phyloP scores from a whole-genome alignment of 2,113 vertebrate genomes.

The Bettongia penicillata region DNA sequence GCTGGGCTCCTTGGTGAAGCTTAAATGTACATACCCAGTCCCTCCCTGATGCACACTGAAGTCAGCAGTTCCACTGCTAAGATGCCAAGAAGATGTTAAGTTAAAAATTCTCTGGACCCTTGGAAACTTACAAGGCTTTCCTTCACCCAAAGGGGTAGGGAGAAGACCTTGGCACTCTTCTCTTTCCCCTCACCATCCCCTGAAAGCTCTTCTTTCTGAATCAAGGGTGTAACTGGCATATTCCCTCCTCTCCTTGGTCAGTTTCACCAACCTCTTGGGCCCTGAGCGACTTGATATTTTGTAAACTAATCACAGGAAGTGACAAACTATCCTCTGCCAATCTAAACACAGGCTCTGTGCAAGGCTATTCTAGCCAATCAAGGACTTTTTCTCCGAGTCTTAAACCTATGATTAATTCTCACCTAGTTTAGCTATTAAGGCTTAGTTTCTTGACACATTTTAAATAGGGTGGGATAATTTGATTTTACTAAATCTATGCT shows the following conservation, averaged over 20 bases:
- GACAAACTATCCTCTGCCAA: background rate
- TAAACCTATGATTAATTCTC: background rate
- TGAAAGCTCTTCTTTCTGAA: background rate
- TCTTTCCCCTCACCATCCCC: background rate
- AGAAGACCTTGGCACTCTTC: background rate
- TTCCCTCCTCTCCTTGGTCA: background rate
- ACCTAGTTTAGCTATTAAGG: background rate
- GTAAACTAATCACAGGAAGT: background rate
- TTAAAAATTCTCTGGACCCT: background rate
- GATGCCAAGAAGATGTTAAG: background rate
- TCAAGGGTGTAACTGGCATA: background rate
- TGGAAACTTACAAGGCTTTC: background rate
- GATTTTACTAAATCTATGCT: background rate
- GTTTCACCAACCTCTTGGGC: background rate
- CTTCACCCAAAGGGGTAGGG: background rate
- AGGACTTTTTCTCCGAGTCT: background rate
- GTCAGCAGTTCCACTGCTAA: background rate
- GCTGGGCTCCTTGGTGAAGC: background rate
- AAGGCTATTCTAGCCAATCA: background rate
- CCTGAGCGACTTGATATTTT: background rate
- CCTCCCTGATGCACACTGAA: background rate
- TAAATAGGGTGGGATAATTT: background rate
- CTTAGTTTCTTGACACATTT: background rate
- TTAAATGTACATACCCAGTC: background rate
- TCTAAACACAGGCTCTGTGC: background rate